Conservation (phyloP, 2,888 invertebrate genomes). For the Liopterus haemorrhoidalis region DNA sequence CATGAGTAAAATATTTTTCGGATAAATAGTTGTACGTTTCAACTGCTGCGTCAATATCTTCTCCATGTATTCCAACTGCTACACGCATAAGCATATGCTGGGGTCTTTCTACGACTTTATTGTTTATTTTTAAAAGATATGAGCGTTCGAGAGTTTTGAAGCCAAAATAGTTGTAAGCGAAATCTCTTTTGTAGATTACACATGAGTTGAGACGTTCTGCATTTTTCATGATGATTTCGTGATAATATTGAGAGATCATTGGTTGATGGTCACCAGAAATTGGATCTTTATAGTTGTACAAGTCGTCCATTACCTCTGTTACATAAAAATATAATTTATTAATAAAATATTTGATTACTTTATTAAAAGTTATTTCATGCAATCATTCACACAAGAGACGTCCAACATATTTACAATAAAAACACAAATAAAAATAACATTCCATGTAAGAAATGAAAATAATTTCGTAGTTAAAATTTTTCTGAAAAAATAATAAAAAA, state of each 20-base stretch:
- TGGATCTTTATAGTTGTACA: slow-evolving; percentile 71
- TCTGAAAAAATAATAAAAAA: too few species aligned
- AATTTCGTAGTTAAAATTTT: too few species aligned
- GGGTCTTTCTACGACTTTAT: slow-evolving; percentile 91
- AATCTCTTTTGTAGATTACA: slow-evolving; percentile 95
- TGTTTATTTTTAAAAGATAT: slow-evolving; percentile 85
- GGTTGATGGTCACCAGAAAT: slow-evolving; percentile 67
- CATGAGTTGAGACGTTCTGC: slow-evolving; percentile 89
- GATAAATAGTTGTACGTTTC: slow-evolving; percentile 95
- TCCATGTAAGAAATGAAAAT: too few species aligned
- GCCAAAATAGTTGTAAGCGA: slow-evolving; percentile 97
- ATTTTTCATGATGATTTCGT: slow-evolving; percentile 75
- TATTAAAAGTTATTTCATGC: slow-evolving; percentile 10
- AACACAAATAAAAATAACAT: too few species aligned
- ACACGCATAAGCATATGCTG: slow-evolving; percentile 99
- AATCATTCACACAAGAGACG: slow-evolving; percentile 3
- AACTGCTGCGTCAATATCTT: slow-evolving; percentile 86
- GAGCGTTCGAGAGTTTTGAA: slow-evolving; percentile 96
- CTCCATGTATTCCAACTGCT: slow-evolving; percentile 90
- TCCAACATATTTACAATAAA: too few species aligned
- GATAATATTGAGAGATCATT: slow-evolving; percentile 80
- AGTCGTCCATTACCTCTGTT: slow-evolving; percentile 83
- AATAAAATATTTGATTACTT: slow-evolving; percentile 6
- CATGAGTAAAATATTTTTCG: slow-evolving; percentile 95
- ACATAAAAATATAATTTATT: slow-evolving; percentile 32